phyloP scores from a whole-genome alignment of 2,797 vertebrate species.

The Varecia variegata region DNA sequence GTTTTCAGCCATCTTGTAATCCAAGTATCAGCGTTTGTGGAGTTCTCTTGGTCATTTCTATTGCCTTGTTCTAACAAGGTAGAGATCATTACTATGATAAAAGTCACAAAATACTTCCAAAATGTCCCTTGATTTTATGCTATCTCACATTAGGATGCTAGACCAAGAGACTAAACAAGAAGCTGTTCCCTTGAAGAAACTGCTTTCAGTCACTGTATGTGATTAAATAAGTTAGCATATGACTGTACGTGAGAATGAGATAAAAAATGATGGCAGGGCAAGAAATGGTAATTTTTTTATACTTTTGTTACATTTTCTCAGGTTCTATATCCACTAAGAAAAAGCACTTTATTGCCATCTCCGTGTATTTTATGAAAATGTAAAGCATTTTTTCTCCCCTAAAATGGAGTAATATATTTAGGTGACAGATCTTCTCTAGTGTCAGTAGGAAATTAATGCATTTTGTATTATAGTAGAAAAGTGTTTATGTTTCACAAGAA shows the following conservation, averaged over 20 bases:
- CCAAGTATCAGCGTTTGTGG: background rate
- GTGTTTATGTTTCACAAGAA: slow-evolving; percentile 50
- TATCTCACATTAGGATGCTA: background rate
- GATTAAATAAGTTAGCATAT: background rate
- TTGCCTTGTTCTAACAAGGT: background rate
- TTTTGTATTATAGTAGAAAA: slow-evolving; percentile 55
- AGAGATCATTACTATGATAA: background rate
- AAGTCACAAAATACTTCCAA: slow-evolving; percentile 3
- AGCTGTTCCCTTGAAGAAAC: slow-evolving; percentile 11
- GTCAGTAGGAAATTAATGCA: background rate
- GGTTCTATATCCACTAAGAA: background rate
- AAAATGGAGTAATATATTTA: slow-evolving; percentile 44
- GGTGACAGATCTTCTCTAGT: slow-evolving; percentile 24
- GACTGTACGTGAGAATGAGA: background rate
- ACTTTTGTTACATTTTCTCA: background rate
- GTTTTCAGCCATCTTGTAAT: background rate
- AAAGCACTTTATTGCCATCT: slow-evolving; percentile 53
- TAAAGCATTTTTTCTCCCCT: background rate
- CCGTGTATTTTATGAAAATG: slow-evolving; percentile 34
- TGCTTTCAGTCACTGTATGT: background rate
- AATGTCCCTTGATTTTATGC: background rate
- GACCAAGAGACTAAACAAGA: background rate
- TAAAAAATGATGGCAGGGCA: background rate
- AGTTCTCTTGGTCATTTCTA: background rate
- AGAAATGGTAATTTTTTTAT: background rate